Conservation (phyloP, 2,888 invertebrate genomes). For the Plusia festucae region DNA sequence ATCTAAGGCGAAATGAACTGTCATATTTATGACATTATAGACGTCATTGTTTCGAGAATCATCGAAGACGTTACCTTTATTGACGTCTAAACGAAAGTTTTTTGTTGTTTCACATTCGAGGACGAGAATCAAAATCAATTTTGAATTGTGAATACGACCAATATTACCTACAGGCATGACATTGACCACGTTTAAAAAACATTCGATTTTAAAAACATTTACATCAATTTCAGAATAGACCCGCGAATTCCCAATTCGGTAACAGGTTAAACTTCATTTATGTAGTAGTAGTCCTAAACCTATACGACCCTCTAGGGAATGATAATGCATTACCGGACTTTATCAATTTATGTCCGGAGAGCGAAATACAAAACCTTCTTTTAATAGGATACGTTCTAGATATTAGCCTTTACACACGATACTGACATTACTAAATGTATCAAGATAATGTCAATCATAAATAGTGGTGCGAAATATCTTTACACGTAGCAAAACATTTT, state of each 20-base stretch:
- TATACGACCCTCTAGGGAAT: conserved; percentile 7
- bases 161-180: too few species aligned
- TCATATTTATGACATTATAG: conserved; percentile 31
- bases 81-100: neutral
- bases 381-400: neutral
- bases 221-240: neutral
- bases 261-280: neutral
- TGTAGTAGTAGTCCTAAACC: neutral
- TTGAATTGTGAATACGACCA: neutral
- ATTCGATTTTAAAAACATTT: neutral
- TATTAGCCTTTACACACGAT: too few species aligned
- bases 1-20: conserved; percentile 39
- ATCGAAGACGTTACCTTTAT: neutral
- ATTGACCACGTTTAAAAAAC: too few species aligned
- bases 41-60: conserved; percentile 9
- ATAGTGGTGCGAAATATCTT: neutral
- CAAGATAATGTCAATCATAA: too few species aligned
- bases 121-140: neutral
- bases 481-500: conserved; percentile 1
- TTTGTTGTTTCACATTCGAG: neutral
- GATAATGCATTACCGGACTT: conserved; percentile 25
- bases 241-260: neutral
- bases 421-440: too few species aligned
- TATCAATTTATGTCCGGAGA: neutral
- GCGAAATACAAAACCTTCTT: neutral